These are phyloP conservation scores for Drosophila pseudoobscura DNA, from an alignment of 1,140 invertebrate species.

Conservation along the genomic window DNA sequence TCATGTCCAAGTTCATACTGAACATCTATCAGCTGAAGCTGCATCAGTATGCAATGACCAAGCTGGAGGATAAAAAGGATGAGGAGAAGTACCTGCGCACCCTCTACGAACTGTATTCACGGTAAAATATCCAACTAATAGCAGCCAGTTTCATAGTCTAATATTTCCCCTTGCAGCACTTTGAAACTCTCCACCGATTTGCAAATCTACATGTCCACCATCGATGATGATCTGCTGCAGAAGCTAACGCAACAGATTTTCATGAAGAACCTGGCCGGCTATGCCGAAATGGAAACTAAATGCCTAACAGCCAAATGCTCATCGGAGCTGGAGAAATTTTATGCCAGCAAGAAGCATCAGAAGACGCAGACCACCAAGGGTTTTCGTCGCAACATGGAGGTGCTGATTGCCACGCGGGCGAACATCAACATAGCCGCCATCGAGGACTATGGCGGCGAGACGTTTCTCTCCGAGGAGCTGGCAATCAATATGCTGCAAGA, in stretches of 20 bases:
- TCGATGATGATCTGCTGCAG: slow-evolving; percentile 90
- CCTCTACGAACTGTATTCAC: slow-evolving; percentile 94
- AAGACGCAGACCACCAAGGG: slow-evolving; percentile 97
- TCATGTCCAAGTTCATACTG: slow-evolving; percentile 98
- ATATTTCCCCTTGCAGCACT: slow-evolving; percentile 84
- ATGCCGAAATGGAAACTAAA: slow-evolving; percentile 89
- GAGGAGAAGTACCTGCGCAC: slow-evolving; percentile 94
- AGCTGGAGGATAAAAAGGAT: slow-evolving; percentile 90
- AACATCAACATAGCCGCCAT: slow-evolving; percentile 97
- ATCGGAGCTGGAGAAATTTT: slow-evolving; percentile 92
- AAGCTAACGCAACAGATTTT: slow-evolving; percentile 94
- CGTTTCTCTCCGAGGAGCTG: slow-evolving; percentile 98
- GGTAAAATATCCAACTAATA: slow-evolving; percentile 65
- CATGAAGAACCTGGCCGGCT: slow-evolving; percentile 90
- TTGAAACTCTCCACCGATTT: slow-evolving; percentile 90
- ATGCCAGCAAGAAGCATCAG: slow-evolving; percentile 96
- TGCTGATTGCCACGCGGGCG: slow-evolving; percentile 94
- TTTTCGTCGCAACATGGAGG: slow-evolving; percentile 95
- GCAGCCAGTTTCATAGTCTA: background rate
- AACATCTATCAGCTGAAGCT: slow-evolving; percentile 98
- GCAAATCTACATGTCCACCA: slow-evolving; percentile 90
- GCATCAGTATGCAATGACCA: slow-evolving; percentile 92
- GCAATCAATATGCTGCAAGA: slow-evolving; percentile 96
- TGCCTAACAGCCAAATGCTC: slow-evolving; percentile 90
- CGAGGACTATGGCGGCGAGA: slow-evolving; percentile 98